phyloP scores from a whole-genome alignment of 2,888 invertebrate species.

The Sesia apiformis region DNA sequence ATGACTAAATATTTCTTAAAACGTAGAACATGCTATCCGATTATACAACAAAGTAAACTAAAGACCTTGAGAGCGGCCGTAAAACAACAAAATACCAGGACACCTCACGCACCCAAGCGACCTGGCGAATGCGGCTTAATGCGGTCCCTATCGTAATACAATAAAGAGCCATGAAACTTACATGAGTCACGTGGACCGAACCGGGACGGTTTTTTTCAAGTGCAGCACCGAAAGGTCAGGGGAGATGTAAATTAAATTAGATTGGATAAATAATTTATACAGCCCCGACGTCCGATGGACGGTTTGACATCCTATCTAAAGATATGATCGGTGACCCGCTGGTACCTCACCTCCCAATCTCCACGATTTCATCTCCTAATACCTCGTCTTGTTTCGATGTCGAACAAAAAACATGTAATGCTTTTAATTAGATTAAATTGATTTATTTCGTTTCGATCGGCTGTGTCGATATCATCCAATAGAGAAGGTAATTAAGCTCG shows the following conservation, averaged over 20 bases:
- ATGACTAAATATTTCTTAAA: too few relatives aligned
- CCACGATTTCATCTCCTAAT: conserved; percentile 65
- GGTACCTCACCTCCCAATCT: conserved; percentile 59
- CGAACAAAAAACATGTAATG: conserved; percentile 71
- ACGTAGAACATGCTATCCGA: too few relatives aligned
- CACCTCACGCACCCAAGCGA: not conserved
- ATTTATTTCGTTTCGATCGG: conserved; percentile 65
- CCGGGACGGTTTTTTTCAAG: conserved; percentile 38
- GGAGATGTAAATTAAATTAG: conserved; percentile 68
- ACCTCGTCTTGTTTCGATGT: conserved; percentile 65
- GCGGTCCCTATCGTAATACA: conserved; percentile 40
- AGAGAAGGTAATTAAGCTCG: conserved; percentile 61
- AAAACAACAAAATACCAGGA: not conserved
- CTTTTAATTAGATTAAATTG: conserved; percentile 75
- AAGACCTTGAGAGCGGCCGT: not conserved
- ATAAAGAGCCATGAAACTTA: conserved; percentile 44
- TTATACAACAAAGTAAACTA: not conserved
- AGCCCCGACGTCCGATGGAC: conserved; percentile 59
- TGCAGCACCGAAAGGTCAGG: conserved; percentile 59
- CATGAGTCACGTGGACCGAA: conserved; percentile 38
- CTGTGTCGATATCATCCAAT: conserved; percentile 43
- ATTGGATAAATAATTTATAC: conserved; percentile 67
- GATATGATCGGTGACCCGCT: conserved; percentile 70
- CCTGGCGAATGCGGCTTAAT: conserved; percentile 19
- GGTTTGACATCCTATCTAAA: conserved; percentile 57